phyloP scores from a whole-genome alignment of 1,140 invertebrate genomes.

The Yoshiicerus persimilis region DNA sequence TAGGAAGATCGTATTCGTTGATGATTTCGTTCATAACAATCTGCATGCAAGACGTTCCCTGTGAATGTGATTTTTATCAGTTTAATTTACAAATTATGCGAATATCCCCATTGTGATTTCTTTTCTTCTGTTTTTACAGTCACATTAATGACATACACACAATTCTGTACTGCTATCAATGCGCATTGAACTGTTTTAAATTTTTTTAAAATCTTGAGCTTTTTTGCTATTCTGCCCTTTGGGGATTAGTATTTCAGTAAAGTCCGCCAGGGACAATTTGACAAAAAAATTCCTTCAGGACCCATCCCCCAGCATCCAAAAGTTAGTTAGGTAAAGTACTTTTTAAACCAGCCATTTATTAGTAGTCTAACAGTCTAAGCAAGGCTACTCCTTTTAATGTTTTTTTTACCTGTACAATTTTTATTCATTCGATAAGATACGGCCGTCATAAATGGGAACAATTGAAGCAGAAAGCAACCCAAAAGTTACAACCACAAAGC shows the following conservation, averaged over 20 bases:
- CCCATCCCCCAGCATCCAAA: neutral
- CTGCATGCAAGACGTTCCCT: neutral
- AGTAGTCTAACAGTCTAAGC: neutral
- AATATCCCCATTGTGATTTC: too few relatives aligned
- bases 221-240: neutral
- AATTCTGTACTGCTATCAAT: too few relatives aligned
- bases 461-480: conserved; percentile 9
- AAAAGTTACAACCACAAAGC: neutral
- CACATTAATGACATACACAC: neutral
- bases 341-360: neutral
- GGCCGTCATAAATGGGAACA: conserved; percentile 12
- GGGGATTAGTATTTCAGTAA: neutral
- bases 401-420: neutral
- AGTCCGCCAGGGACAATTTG: neutral
- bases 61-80: neutral
- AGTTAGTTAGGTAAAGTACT: neutral
- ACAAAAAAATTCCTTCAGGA: neutral
- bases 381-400: neutral
- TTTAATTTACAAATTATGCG: too few relatives aligned
- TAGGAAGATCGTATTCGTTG: neutral
- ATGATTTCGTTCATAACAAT: neutral
- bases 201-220: neutral
- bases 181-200: too few relatives aligned
- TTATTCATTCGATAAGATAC: conserved; percentile 15
- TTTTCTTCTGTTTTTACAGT: neutral